phyloP scores from a whole-genome alignment of 1,140 invertebrate genomes.

The Ceratina japonica region DNA sequence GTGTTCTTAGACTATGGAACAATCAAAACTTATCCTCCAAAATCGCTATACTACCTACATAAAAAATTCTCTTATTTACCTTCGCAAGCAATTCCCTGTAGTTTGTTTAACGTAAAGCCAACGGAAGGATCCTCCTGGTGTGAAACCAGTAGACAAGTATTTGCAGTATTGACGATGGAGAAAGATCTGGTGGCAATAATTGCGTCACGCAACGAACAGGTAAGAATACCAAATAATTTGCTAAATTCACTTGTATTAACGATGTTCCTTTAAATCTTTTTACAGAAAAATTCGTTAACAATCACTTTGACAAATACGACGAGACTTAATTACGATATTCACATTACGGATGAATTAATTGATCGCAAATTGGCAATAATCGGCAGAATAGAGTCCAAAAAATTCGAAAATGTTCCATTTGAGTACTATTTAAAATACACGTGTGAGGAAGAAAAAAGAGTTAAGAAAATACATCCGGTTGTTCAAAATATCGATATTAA shows the following conservation, averaged over 20 bases:
- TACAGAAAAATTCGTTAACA: slow-evolving; percentile 70
- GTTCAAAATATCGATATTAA: too few relatives aligned
- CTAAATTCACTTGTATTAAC: not conserved
- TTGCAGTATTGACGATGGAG: slow-evolving; percentile 43
- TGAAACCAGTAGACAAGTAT: slow-evolving; percentile 36
- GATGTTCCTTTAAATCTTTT: slow-evolving; percentile 1
- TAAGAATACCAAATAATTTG: slow-evolving; percentile 35
- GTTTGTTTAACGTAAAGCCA: slow-evolving; percentile 69
- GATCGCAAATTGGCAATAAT: slow-evolving; percentile 58
- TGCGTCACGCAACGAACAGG: slow-evolving; percentile 47
- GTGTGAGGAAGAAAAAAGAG: too few relatives aligned
- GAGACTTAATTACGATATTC: slow-evolving; percentile 54
- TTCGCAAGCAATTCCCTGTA: slow-evolving; percentile 74
- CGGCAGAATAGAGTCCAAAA: slow-evolving; percentile 72
- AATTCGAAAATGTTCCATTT: slow-evolving; percentile 53
- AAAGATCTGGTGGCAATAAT: slow-evolving; percentile 59
- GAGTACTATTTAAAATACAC: slow-evolving; percentile 34
- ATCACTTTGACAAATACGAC: slow-evolving; percentile 66
- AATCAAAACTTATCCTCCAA: slow-evolving; percentile 60
- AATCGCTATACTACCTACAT: slow-evolving; percentile 68
- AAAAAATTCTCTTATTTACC: slow-evolving; percentile 67
- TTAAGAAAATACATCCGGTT: too few relatives aligned
- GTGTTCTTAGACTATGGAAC: slow-evolving; percentile 77
- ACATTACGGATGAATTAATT: slow-evolving; percentile 70
- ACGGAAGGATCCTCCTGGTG: slow-evolving; percentile 58